Evolutionary conservation across 2,113 vertebrate species (phyloP).

Genomic region (Ploceus nigricollis): DNA sequence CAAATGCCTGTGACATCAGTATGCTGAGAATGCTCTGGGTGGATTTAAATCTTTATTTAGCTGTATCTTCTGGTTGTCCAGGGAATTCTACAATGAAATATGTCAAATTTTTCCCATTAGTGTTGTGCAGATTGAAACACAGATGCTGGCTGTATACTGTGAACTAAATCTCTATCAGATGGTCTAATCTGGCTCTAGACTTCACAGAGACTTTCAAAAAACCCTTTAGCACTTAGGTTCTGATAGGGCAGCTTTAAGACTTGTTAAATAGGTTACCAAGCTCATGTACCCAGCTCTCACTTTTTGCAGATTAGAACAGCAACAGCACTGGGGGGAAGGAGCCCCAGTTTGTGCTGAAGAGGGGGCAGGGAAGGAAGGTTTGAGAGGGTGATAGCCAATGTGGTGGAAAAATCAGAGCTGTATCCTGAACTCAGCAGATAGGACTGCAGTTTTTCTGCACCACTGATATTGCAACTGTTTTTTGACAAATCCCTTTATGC

Average conservation of each 20-base stretch:
- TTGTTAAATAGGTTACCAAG: conserved; percentile 25
- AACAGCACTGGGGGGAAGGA: background rate
- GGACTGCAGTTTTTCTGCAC: conserved; percentile 48
- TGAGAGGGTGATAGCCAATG: background rate
- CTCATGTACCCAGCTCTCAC: background rate
- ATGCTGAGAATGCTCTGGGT: background rate
- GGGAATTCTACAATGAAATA: conserved; percentile 47
- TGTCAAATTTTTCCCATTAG: background rate
- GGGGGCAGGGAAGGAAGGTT: background rate
- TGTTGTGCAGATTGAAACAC: conserved; percentile 50
- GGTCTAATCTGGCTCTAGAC: conserved; percentile 17
- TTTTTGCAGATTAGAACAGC: background rate
- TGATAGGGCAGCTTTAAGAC: conserved; percentile 19
- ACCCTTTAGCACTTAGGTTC: conserved; percentile 5
- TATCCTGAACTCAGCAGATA: background rate
- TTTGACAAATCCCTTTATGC: conserved; percentile 67
- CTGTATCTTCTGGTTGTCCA: conserved; percentile 39
- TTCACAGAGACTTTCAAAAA: conserved; percentile 32
- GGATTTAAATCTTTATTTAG: conserved; percentile 60
- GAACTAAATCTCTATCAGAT: conserved; percentile 45
- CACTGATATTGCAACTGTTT: conserved; percentile 32
- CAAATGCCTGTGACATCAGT: background rate
- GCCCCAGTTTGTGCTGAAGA: background rate
- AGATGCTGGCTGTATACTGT: conserved; percentile 34
- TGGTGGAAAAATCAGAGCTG: background rate